These are phyloP conservation scores for Bombus ignitus DNA, from an alignment of 1,140 invertebrate species.

Conservation along the genomic window DNA sequence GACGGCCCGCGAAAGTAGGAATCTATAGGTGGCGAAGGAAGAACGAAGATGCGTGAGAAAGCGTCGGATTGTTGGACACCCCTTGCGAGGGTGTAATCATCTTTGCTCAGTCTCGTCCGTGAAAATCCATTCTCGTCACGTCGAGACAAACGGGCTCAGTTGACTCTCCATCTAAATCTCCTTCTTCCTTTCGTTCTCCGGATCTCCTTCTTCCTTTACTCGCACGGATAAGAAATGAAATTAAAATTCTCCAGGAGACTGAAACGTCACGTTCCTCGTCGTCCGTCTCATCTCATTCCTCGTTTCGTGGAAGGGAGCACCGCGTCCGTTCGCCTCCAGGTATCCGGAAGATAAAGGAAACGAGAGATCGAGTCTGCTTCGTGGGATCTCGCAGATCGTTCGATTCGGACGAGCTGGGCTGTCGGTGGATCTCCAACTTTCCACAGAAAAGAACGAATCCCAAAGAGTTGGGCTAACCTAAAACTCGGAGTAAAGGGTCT, in stretches of 20 bases:
- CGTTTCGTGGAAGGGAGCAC: background rate
- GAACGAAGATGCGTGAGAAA: conserved; percentile 23
- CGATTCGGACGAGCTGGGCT: background rate
- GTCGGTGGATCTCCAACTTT: background rate
- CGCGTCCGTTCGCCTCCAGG: conserved; percentile 2
- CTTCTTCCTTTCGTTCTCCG: conserved; percentile 2
- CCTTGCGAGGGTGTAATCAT: conserved; percentile 51
- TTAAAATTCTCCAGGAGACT: conserved; percentile 59
- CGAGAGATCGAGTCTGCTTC: background rate
- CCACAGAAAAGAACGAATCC: background rate
- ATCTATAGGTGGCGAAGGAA: background rate
- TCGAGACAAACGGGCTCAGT: conserved; percentile 56
- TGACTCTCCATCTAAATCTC: conserved; percentile 55
- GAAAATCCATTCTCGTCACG: conserved; percentile 56
- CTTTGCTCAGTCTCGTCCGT: conserved; percentile 45
- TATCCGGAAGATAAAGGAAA: conserved; percentile 10
- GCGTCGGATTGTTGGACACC: conserved; percentile 25
- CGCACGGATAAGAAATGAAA: conserved; percentile 55
- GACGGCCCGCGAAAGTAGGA: background rate
- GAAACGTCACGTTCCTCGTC: conserved; percentile 57
- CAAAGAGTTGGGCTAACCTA: background rate
- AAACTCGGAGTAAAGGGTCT: background rate
- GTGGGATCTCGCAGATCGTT: background rate
- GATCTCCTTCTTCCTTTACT: background rate
- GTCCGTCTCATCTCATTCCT: conserved; percentile 20